Evolutionary conservation across 1,140 invertebrate genomes (phyloP).

Genomic region (Zaprionus inermis): DNA sequence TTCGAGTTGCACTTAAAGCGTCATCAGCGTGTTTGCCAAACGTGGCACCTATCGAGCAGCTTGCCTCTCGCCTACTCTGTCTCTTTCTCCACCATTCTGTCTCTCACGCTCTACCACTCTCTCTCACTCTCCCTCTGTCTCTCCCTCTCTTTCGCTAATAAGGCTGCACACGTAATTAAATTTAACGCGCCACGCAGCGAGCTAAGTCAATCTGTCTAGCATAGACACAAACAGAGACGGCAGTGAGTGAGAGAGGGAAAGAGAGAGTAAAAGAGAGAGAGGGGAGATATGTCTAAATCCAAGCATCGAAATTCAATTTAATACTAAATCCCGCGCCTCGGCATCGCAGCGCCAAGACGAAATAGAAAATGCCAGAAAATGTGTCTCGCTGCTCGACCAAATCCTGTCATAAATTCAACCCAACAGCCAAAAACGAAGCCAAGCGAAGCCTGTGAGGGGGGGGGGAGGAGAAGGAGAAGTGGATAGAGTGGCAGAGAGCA

Average conservation of each 20-base stretch:
- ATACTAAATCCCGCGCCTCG: conserved; percentile 75
- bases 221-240: neutral
- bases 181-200: conserved; percentile 60
- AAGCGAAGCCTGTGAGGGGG: neutral
- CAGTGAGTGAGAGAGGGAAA: neutral
- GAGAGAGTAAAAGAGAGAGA: neutral
- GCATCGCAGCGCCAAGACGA: conserved; percentile 44
- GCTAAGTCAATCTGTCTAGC: conserved; percentile 28
- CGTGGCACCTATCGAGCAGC: conserved; percentile 2
- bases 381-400: conserved; percentile 63
- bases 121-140: neutral
- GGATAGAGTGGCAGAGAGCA: neutral
- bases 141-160: conserved; percentile 45
- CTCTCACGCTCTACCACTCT: neutral
- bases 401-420: conserved; percentile 74
- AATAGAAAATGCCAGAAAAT: conserved; percentile 76
- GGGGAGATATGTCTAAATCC: conserved; percentile 57
- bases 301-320: conserved; percentile 80
- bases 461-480: neutral
- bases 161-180: conserved; percentile 73
- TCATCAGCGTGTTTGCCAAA: conserved; percentile 49
- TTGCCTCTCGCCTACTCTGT: neutral
- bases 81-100: neutral
- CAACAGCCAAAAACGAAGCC: conserved; percentile 8
- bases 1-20: conserved; percentile 74